Conservation (phyloP, 1,140 invertebrate species). For the Scylla paramamosain region DNA sequence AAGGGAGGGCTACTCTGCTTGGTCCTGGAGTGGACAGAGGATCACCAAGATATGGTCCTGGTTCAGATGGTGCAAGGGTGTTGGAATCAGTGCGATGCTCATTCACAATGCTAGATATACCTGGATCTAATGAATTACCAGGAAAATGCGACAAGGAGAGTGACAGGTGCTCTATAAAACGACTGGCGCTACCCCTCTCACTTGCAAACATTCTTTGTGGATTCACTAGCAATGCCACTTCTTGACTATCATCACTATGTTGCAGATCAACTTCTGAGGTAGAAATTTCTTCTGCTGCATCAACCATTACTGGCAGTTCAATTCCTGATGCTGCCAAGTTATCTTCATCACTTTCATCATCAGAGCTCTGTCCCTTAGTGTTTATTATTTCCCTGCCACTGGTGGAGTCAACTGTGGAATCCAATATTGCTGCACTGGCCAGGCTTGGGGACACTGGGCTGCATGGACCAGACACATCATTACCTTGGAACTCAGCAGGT, state of each 20-base stretch:
- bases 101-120: slow-evolving; percentile 38
- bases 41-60: slow-evolving; percentile 58
- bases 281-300: slow-evolving; percentile 67
- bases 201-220: slow-evolving; percentile 60
- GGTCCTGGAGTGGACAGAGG: slow-evolving; percentile 62
- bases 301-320: slow-evolving; percentile 50
- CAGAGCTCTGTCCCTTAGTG: slow-evolving; percentile 27
- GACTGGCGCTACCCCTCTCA: slow-evolving; percentile 41
- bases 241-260: slow-evolving; percentile 68
- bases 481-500: slow-evolving; percentile 68
- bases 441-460: slow-evolving; percentile 61
- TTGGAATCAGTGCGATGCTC: slow-evolving; percentile 26
- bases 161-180: slow-evolving; percentile 68
- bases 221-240: slow-evolving; percentile 59
- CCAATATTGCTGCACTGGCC: slow-evolving; percentile 65
- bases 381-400: slow-evolving; percentile 62
- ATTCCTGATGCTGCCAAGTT: slow-evolving; percentile 51
- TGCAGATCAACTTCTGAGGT: slow-evolving; percentile 64
- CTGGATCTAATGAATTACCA: slow-evolving; percentile 49
- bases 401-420: slow-evolving; percentile 77
- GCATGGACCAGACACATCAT: slow-evolving; percentile 69
- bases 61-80: not conserved
- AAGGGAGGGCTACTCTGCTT: slow-evolving; percentile 30
- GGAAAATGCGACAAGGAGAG: slow-evolving; percentile 58
- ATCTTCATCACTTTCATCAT: slow-evolving; percentile 46